These are phyloP conservation scores for Crematogaster levior DNA, from an alignment of 2,888 invertebrate genomes.

Conservation along the genomic window DNA sequence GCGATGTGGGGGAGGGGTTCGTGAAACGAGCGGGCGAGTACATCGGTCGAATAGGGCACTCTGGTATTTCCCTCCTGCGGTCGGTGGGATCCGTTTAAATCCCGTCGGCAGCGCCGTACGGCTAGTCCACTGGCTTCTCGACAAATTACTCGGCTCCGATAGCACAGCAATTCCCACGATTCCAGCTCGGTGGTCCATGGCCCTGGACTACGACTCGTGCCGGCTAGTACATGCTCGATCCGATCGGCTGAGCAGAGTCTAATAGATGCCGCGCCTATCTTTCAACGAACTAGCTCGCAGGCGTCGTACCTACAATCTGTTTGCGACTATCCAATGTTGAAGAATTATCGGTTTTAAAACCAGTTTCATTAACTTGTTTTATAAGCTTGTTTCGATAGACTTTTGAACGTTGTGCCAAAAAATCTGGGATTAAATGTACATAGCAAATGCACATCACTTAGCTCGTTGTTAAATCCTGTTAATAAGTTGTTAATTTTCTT, in stretches of 20 bases:
- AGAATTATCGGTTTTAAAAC: background rate
- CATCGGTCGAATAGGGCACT: constrained; percentile 59
- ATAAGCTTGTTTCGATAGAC: background rate
- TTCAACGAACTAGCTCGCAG: constrained; percentile 38
- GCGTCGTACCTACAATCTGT: constrained; percentile 30
- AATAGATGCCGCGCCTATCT: constrained; percentile 62
- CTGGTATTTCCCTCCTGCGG: constrained; percentile 72
- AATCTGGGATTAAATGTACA: background rate
- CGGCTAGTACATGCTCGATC: constrained; percentile 37
- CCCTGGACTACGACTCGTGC: constrained; percentile 44
- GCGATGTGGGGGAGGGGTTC: constrained; percentile 59
- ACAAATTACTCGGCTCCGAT: constrained; percentile 76
- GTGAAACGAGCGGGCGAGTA: constrained; percentile 55
- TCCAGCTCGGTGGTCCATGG: constrained; percentile 64
- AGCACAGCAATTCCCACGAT: constrained; percentile 73
- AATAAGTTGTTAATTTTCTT: background rate
- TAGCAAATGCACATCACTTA: no score
- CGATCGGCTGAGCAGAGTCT: constrained; percentile 66
- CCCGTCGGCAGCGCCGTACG: constrained; percentile 68
- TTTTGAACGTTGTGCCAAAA: constrained; percentile 19
- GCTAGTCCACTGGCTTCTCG: constrained; percentile 71
- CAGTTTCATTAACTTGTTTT: no score
- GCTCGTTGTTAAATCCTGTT: background rate
- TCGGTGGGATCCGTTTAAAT: constrained; percentile 70
- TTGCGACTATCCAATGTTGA: background rate